Percentiles rank a stretch among this genome's conserved stretches.
Conservation (phyloP, 2,888 invertebrate species). For the Entomobrya multifasciata region DNA sequence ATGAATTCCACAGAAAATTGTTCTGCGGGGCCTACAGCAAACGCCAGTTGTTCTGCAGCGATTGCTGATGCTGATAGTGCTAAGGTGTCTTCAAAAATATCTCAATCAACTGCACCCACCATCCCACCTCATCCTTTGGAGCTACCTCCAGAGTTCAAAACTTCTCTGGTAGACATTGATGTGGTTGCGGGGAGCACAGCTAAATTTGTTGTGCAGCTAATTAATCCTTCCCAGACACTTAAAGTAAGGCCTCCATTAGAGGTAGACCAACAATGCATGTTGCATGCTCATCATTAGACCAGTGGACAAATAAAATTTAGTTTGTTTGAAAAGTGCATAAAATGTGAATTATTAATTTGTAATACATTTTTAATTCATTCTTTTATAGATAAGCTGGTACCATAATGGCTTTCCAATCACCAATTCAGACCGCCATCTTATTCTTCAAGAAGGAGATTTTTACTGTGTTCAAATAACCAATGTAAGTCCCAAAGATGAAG, state of each 20-base stretch:
- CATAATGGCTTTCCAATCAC: constrained; percentile 62
- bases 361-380: no score
- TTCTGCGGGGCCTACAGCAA: no score
- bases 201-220: constrained; percentile 67
- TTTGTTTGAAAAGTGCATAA: not conserved
- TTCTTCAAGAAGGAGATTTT: constrained; percentile 68
- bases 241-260: constrained; percentile 17
- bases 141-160: constrained; percentile 65
- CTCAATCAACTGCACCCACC: not conserved
- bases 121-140: not conserved
- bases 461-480: constrained; percentile 68
- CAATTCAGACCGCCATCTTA: constrained; percentile 22
- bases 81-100: not conserved
- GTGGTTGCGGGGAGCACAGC: constrained; percentile 65
- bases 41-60: constrained; percentile 14
- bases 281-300: no score
- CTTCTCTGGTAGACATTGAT: constrained; percentile 61
- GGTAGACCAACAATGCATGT: no score
- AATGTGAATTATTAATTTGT: no score
- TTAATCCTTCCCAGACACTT: constrained; percentile 42
- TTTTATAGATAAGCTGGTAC: constrained; percentile 66
- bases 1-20: constrained; percentile 69
- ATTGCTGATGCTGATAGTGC: not conserved
- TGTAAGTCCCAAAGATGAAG: constrained; percentile 65
- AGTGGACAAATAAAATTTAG: not conserved